These are phyloP conservation scores for Lonchura striata DNA, from an alignment of 2,113 vertebrate genomes.

Conservation along the genomic window DNA sequence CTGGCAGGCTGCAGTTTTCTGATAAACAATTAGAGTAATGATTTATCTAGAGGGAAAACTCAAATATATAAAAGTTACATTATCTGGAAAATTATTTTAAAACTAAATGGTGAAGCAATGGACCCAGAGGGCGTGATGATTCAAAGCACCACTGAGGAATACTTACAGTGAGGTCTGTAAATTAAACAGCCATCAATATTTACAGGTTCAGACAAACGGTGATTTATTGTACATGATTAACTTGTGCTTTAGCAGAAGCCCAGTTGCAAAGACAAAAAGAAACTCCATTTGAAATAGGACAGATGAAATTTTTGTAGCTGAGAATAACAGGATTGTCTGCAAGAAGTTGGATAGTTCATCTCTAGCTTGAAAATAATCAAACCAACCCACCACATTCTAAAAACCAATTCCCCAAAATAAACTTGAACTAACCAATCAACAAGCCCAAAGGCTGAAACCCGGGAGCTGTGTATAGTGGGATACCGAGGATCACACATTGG, in stretches of 20 bases:
- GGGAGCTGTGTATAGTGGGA: not conserved
- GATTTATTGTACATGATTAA: not conserved
- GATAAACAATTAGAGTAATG: constrained; percentile 37
- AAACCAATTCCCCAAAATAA: not conserved
- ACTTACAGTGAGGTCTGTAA: constrained; percentile 16
- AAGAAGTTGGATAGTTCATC: not conserved
- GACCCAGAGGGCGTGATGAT: not conserved
- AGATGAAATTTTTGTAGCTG: not conserved
- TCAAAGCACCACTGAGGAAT: not conserved
- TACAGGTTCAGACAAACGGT: constrained; percentile 6
- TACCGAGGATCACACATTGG: not conserved
- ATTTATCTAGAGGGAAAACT: constrained; percentile 29
- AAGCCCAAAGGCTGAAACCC: not conserved
- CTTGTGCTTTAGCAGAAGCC: not conserved
- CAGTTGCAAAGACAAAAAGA: not conserved
- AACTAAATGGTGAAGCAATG: not conserved
- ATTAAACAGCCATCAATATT: not conserved
- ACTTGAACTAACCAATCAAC: not conserved
- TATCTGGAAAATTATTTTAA: constrained; percentile 45
- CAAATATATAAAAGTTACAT: not conserved
- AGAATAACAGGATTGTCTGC: not conserved
- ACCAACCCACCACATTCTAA: rapidly evolving
- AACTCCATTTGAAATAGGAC: not conserved
- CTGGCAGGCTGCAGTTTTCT: not conserved
- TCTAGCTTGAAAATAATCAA: not conserved